These are phyloP conservation scores for Loripinus fragilis DNA, from an alignment of 2,888 invertebrate species.

Conservation along the genomic window DNA sequence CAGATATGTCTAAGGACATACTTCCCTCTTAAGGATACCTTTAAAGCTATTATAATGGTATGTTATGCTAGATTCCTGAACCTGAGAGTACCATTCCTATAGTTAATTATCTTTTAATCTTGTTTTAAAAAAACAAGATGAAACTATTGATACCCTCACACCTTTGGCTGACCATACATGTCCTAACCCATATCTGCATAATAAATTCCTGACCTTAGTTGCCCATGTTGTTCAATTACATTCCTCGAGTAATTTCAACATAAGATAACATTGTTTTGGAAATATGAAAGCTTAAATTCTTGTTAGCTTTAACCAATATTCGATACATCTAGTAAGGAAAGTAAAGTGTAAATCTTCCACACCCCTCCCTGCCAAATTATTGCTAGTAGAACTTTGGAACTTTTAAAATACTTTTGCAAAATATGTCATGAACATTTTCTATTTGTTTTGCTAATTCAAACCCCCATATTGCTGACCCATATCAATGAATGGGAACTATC, in stretches of 20 bases:
- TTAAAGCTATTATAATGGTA: not conserved
- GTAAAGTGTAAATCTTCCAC: not conserved
- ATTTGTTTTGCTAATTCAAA: not conserved
- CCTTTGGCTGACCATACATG: not conserved
- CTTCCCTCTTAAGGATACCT: not conserved
- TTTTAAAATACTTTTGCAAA: not conserved
- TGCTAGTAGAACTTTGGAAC: not conserved
- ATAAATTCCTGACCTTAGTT: not conserved
- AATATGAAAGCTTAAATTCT: not conserved
- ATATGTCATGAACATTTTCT: not conserved
- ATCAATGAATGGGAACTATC: not conserved
- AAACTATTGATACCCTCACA: not conserved
- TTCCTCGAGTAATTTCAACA: not conserved
- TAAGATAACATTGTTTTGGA: not conserved
- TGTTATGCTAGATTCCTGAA: not conserved
- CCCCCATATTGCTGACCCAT: constrained; percentile 13
- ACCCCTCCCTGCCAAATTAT: not conserved
- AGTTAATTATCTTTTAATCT: not conserved
- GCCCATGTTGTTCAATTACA: not conserved
- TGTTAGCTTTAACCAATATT: not conserved
- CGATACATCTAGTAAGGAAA: not conserved
- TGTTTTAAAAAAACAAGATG: not conserved
- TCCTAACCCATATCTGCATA: constrained; percentile 4
- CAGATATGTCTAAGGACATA: not conserved
- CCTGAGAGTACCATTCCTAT: not conserved